Conservation (phyloP, 2,797 vertebrate species). For the Rhinella marina region DNA sequence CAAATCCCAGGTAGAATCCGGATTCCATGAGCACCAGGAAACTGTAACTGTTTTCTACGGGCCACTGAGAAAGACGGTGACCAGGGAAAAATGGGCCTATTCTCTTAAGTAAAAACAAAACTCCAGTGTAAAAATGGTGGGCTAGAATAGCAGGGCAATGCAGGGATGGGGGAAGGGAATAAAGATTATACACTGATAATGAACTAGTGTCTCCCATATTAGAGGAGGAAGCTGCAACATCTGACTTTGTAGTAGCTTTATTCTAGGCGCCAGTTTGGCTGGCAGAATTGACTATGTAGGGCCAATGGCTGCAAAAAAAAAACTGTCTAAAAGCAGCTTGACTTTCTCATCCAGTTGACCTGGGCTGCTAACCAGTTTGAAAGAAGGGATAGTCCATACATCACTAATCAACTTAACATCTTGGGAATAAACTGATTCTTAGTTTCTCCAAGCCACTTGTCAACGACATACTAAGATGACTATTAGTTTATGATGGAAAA, state of each 20-base stretch:
- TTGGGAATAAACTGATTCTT: constrained; percentile 30
- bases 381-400: constrained; percentile 58
- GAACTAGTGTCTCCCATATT: constrained; percentile 49
- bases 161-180: constrained; percentile 62
- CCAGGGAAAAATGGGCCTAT: constrained; percentile 52
- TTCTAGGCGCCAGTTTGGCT: constrained; percentile 31
- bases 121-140: constrained; percentile 57
- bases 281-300: constrained; percentile 37
- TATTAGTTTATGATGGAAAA: constrained; percentile 46
- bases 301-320: constrained; percentile 26
- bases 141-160: constrained; percentile 58
- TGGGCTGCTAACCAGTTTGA: constrained; percentile 56
- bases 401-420: constrained; percentile 53
- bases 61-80: constrained; percentile 57
- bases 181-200: constrained; percentile 51
- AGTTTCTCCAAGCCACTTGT: constrained; percentile 34
- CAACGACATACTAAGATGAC: constrained; percentile 36
- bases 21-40: constrained; percentile 56
- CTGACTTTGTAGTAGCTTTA: constrained; percentile 48
- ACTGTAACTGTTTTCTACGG: constrained; percentile 48
- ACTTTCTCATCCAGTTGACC: constrained; percentile 54
- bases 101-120: constrained; percentile 34
- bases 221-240: constrained; percentile 53
- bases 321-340: constrained; percentile 40
- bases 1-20: constrained; percentile 53